Base-by-base conservation (phyloP, 2,888 invertebrate genomes). In the Harmothoe impar region DNA sequence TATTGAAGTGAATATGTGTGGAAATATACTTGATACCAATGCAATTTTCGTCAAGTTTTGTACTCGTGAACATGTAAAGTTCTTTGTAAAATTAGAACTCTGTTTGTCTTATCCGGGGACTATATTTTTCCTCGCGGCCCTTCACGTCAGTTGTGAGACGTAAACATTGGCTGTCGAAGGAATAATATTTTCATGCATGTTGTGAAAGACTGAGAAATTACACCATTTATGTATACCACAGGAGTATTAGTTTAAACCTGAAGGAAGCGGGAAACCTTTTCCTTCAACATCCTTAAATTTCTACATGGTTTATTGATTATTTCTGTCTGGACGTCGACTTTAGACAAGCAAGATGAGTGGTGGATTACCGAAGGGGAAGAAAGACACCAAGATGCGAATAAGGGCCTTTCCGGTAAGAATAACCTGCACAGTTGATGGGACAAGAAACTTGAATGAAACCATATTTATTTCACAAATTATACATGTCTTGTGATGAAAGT, bases 391-490 rank as follows among this genome's bases (percentile, higher is more conserved):
- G 97, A 99, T 99, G 99, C 97, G 99, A 96, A 99, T 99, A 96
- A 97, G 99, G 96, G 99, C 99, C 94, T 99, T 99, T 97, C 99
- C 99, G 96, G 99, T 99, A 97, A 98, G 98, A 97, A 89, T 81
- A 62, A 52, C 68, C 25, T 52, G 85, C 1, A 7, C 90, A 12
- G 25, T 20, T 3, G 56, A 86, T 86, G 52, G 52, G 25, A 86
- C 12, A 52, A 29, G 81, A 33, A 81, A 33, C 43, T 35, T 43
- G 43, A 43, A n/a, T 81, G 81, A 23, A 81, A 81, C 3, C 43
- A 5, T n/a, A 25, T 12, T 17, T 12, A 3, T 62, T 23, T 62
- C 43, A 62, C 20, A 25, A 62, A 17, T 12, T 62, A 62, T 43
- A 43, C 43, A 43, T 10, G 43, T 43, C 10, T 43, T 43, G 43